Evolutionary conservation across 2,113 vertebrate genomes (phyloP).

Genomic region (Leucosticte australis): DNA sequence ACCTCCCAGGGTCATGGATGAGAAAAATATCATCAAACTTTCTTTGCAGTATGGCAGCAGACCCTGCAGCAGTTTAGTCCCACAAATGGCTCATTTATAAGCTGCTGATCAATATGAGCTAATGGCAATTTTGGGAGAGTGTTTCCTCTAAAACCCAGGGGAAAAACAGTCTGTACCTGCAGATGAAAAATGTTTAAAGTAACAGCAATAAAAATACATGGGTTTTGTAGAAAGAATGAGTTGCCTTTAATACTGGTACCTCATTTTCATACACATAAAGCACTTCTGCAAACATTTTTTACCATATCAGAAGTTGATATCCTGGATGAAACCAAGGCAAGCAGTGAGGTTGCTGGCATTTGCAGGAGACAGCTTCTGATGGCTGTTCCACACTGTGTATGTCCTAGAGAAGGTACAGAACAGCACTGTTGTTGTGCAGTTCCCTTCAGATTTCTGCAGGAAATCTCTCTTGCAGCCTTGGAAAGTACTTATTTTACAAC

Average conservation of each 20-base stretch:
- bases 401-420: background rate
- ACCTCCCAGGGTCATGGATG: accelerated
- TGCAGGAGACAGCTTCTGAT: background rate
- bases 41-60: background rate
- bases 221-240: background rate
- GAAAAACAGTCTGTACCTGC: background rate
- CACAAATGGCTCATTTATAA: background rate
- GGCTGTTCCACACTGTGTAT: background rate
- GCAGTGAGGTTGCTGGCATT: background rate
- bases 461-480: background rate
- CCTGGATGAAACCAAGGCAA: background rate
- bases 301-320: background rate
- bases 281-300: background rate
- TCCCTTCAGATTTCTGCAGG: background rate
- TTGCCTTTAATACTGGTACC: background rate
- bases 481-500: background rate
- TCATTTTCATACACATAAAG: background rate
- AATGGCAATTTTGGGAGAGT: background rate
- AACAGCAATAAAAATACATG: background rate
- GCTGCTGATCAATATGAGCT: background rate
- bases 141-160: background rate
- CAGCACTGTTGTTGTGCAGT: accelerated
- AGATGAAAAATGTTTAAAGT: background rate
- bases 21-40: background rate
- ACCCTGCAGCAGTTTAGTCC: background rate